Percentiles rank a stretch among this genome's conserved stretches.
Evolutionary conservation across 2,797 vertebrate genomes (phyloP).

Genomic region (Anabacerthia variegaticeps): DNA sequence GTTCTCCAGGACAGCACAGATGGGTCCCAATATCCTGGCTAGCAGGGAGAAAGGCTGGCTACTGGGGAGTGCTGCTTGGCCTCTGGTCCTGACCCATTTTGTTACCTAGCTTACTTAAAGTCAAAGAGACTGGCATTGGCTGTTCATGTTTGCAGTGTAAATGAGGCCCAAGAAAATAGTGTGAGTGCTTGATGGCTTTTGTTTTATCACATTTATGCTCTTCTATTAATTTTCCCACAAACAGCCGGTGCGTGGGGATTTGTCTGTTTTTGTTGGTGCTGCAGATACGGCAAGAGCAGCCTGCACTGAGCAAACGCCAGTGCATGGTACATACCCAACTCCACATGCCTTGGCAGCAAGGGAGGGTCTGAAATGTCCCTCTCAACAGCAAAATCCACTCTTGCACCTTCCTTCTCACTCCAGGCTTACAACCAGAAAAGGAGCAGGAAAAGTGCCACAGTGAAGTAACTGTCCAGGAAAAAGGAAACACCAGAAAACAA

Average conservation of each 20-base stretch:
- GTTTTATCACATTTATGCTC: background rate
- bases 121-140: fast-evolving
- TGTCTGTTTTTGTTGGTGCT: background rate
- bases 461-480: background rate
- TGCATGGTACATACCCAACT: fast-evolving
- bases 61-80: background rate
- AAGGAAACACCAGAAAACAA: background rate
- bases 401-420: background rate
- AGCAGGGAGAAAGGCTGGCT: background rate
- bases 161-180: background rate
- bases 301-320: fast-evolving
- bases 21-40: background rate
- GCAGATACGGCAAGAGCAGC: background rate
- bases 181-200: background rate
- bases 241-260: background rate
- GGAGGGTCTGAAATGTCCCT: background rate
- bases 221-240: background rate
- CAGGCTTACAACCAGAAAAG: background rate
- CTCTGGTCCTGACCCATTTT: background rate
- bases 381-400: background rate
- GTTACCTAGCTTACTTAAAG: background rate
- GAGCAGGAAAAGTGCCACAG: background rate
- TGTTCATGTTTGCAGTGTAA: background rate
- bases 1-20: background rate
- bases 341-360: background rate